Conservation (phyloP, 2,113 vertebrate genomes). For the Sinocyclocheilus maitianheensis region DNA sequence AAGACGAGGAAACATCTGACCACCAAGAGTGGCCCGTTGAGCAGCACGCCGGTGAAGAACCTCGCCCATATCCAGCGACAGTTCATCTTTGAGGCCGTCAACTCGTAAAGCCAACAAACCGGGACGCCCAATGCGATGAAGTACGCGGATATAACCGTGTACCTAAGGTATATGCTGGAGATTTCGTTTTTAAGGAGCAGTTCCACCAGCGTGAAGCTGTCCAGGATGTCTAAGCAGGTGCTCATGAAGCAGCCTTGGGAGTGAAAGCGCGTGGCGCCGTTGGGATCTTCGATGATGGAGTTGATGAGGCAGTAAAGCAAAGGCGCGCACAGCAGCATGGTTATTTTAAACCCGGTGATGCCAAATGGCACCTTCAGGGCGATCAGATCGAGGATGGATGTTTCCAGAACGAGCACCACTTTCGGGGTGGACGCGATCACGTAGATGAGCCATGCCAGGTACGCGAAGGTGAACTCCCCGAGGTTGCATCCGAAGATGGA, state of each 20-base stretch:
- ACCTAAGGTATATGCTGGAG: constrained; percentile 76
- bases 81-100: constrained; percentile 79
- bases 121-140: constrained; percentile 87
- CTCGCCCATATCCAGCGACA: constrained; percentile 80
- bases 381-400: constrained; percentile 91
- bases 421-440: constrained; percentile 94
- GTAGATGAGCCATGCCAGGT: constrained; percentile 95
- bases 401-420: constrained; percentile 90
- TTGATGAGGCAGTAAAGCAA: constrained; percentile 92
- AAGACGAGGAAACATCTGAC: constrained; percentile 86
- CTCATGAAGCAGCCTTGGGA: constrained; percentile 86
- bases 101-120: constrained; percentile 91
- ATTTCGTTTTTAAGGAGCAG: constrained; percentile 79
- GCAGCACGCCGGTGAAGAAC: constrained; percentile 83
- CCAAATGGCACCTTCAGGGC: constrained; percentile 89
- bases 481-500: constrained; percentile 75
- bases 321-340: constrained; percentile 86
- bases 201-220: constrained; percentile 90
- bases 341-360: constrained; percentile 87
- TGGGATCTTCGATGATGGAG: constrained; percentile 81
- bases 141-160: constrained; percentile 79
- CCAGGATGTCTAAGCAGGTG: constrained; percentile 90
- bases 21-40: constrained; percentile 88
- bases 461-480: constrained; percentile 91
- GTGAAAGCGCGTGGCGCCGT: constrained; percentile 80